Evolutionary conservation across 1,140 invertebrate genomes (phyloP), one percentile per base, ranked within the genome.

Genomic region (Radopholus similis): DNA sequence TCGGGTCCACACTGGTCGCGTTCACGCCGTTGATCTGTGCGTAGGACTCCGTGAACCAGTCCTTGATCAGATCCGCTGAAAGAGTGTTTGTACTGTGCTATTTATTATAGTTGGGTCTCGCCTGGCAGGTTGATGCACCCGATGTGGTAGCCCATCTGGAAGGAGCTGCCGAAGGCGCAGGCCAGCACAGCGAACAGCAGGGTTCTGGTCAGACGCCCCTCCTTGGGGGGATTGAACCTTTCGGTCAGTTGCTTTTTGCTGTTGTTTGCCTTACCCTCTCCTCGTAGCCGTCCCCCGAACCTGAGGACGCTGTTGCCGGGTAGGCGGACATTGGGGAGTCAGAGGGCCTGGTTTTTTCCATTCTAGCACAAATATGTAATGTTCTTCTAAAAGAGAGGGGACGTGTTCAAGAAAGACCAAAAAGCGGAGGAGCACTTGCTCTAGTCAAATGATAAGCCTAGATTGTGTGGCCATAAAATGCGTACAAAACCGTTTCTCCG

Each of bases 81-180:
- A 44, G 38, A 13, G n/a, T n/a, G n/a, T 59, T 26, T 23, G 23
- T n/a, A 40, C 0, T 44, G 21, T 59, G 15, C 8, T 40, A 11
- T 26, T 9, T 9, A 59, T 18, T 54, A 58, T 51, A 47, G 11
- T 47, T 75, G n/a, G n/a, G n/a, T 85, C n/a, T 40, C 86, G 86
- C 93, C 89, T 47, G 92, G 90, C 37, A 90, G 88, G 81, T 94
- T 93, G 28, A 95, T 94, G 66, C 97, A 91, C 4, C 91, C 92
- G 2, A 90, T 92, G 79, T 94, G 92, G 85, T 93, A 95, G 23
- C 92, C 92, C 86, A 94, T 91, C 82, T 94, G 91, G 80, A 94
- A 94, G 90, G 97, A 97, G 9, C 90, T 88, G 0, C 91, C 92
- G 63, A 92, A 88, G 42, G 92, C 87, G 3, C 89, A 90, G 4